phyloP scores from a whole-genome alignment of 2,113 vertebrate species.

The Chamaea fasciata region DNA sequence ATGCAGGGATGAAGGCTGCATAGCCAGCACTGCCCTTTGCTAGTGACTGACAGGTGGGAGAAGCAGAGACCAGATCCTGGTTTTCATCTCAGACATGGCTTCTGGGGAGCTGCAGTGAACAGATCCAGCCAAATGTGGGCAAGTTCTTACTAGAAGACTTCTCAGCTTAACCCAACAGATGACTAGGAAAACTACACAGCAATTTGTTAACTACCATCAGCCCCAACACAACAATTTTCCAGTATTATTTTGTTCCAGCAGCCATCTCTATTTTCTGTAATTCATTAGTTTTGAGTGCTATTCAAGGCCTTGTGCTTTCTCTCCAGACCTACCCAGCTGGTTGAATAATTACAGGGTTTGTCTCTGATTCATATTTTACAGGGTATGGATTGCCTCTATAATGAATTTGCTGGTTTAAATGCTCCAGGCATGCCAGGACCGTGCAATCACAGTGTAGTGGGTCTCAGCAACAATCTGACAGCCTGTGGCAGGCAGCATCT shows the following conservation, averaged over 20 bases:
- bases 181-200: background rate
- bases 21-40: background rate
- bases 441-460: background rate
- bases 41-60: background rate
- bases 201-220: background rate
- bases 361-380: background rate
- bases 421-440: background rate
- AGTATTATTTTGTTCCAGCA: background rate
- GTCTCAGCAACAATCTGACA: background rate
- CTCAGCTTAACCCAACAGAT: background rate
- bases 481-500: background rate
- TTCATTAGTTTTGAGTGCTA: background rate
- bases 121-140: background rate
- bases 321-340: background rate
- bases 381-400: background rate
- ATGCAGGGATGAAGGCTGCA: background rate
- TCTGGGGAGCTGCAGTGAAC: background rate
- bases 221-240: background rate
- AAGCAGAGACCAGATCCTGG: background rate
- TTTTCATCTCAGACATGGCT: background rate
- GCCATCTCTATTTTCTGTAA: background rate
- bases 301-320: background rate
- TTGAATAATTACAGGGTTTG: background rate
- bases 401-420: background rate
- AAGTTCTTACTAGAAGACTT: background rate